These are phyloP conservation scores for Oncorhynchus masou DNA, from an alignment of 2,113 vertebrate genomes.

Conservation along the genomic window DNA sequence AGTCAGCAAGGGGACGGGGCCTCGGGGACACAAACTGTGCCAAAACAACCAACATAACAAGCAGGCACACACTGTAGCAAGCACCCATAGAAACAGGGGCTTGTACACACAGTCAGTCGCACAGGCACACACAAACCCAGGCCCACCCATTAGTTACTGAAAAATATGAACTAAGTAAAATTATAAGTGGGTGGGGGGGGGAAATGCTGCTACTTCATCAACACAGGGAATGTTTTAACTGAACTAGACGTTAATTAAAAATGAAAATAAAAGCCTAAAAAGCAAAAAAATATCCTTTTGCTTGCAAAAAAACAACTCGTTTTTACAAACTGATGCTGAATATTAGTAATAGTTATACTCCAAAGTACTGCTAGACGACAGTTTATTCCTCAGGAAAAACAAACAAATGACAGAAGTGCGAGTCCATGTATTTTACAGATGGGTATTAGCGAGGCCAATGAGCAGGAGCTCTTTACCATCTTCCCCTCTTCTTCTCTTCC, in stretches of 20 bases:
- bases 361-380: slow-evolving; percentile 61
- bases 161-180: slow-evolving; percentile 44
- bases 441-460: slow-evolving; percentile 48
- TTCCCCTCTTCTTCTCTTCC: neutral
- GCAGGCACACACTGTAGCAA: neutral
- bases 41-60: neutral
- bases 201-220: slow-evolving; percentile 52
- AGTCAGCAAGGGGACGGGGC: neutral
- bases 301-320: slow-evolving; percentile 13
- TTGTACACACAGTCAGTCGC: slow-evolving; percentile 32
- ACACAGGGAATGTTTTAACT: slow-evolving; percentile 65
- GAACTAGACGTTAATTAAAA: slow-evolving; percentile 28
- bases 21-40: neutral
- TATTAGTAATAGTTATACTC: slow-evolving; percentile 51
- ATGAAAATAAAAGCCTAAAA: slow-evolving; percentile 41
- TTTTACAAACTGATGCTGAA: slow-evolving; percentile 42
- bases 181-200: slow-evolving; percentile 22
- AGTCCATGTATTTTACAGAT: slow-evolving; percentile 47
- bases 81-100: neutral
- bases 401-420: slow-evolving; percentile 46
- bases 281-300: slow-evolving; percentile 14
- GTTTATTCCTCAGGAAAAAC: neutral
- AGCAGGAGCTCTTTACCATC: slow-evolving; percentile 28
- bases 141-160: neutral
- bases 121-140: slow-evolving; percentile 29